Evolutionary conservation across 2,888 invertebrate genomes (phyloP).

Genomic region (Hydropsyche betteni): DNA sequence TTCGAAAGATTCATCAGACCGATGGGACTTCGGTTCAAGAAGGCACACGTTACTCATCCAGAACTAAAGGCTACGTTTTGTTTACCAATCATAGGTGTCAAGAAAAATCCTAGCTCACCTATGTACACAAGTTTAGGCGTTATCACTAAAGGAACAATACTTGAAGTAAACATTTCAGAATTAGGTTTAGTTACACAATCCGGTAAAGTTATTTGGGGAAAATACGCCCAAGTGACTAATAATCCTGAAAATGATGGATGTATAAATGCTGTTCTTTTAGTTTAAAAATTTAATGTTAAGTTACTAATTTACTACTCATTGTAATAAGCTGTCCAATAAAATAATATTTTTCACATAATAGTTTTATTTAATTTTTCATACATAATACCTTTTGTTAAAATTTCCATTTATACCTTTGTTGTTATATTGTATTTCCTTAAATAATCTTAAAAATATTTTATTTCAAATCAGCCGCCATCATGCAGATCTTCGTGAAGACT

Average conservation of each 20-base stretch:
- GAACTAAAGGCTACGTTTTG: conserved; percentile 98
- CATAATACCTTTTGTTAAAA: conserved; percentile 24
- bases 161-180: conserved; percentile 98
- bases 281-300: conserved; percentile 66
- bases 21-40: conserved; percentile 95
- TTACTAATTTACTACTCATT: conserved; percentile 1
- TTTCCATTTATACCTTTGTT: too few species aligned
- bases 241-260: conserved; percentile 99
- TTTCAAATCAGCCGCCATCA: conserved; percentile 60
- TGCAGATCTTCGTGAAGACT: conserved; percentile 98
- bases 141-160: conserved; percentile 97
- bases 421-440: too few species aligned
- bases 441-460: too few species aligned
- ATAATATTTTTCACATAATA: neutral
- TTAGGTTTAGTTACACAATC: conserved; percentile 98
- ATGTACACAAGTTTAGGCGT: conserved; percentile 98
- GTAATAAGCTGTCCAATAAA: conserved; percentile 34
- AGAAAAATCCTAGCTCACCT: conserved; percentile 97
- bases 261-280: conserved; percentile 96
- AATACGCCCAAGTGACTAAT: conserved; percentile 99
- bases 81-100: conserved; percentile 97
- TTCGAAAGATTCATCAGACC: conserved; percentile 98
- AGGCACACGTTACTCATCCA: conserved; percentile 99
- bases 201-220: conserved; percentile 99
- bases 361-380: conserved; percentile 51